phyloP scores from a whole-genome alignment of 2,888 invertebrate genomes.

The Aricia artaxerxes region DNA sequence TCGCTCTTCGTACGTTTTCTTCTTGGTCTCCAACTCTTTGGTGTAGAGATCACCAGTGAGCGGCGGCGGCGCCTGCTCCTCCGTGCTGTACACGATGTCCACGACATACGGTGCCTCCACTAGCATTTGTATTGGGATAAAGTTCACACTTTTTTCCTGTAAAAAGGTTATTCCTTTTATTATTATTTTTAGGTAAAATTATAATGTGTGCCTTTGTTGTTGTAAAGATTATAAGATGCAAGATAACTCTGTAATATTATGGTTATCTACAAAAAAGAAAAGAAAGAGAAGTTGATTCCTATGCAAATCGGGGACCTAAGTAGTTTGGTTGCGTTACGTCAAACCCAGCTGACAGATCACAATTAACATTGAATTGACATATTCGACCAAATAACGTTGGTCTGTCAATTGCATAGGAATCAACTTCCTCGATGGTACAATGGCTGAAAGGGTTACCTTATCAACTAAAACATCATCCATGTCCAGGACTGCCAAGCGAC shows the following conservation, averaged over 20 bases:
- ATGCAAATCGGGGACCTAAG: too few relatives aligned
- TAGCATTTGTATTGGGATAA: constrained; percentile 88
- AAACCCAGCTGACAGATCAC: too few relatives aligned
- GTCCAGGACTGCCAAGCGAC: constrained; percentile 55
- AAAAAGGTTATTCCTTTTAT: constrained; percentile 26
- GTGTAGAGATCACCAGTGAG: constrained; percentile 84
- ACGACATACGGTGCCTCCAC: constrained; percentile 89
- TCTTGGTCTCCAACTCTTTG: constrained; percentile 81
- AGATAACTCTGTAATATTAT: too few relatives aligned
- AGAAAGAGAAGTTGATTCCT: too few relatives aligned
- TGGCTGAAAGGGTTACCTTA: constrained; percentile 52
- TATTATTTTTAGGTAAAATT: not conserved
- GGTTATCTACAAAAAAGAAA: too few relatives aligned
- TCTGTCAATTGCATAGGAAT: too few relatives aligned
- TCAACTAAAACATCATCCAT: constrained; percentile 54
- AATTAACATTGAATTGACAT: too few relatives aligned
- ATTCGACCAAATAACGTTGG: too few relatives aligned
- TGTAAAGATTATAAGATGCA: not conserved
- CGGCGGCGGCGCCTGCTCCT: constrained; percentile 78
- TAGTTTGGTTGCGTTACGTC: too few relatives aligned
- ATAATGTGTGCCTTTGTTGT: not conserved
- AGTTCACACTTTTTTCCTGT: constrained; percentile 82
- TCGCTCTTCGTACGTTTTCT: constrained; percentile 84
- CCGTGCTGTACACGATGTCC: constrained; percentile 91
- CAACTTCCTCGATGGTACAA: too few relatives aligned